Evolutionary conservation across 2,113 vertebrate species (phyloP), one percentile per base, ranked within the genome.

Genomic region (Verasper variegatus): DNA sequence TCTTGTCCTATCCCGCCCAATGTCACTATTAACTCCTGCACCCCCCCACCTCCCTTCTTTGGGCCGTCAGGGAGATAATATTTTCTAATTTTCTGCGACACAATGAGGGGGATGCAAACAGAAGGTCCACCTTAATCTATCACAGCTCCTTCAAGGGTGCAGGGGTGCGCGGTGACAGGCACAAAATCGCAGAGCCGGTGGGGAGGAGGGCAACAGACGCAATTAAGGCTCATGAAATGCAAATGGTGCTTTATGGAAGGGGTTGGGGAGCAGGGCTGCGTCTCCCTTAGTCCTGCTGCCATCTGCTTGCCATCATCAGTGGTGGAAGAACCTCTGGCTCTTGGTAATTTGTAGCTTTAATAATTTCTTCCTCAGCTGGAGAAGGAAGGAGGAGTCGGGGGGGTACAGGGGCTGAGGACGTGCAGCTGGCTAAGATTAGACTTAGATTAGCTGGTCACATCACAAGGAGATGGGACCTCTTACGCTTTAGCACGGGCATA

Each of bases 141-240:
- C 96, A 96, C 91, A 83, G 90, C 94, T 94, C 91, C 90, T 88
- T 93, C 87, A 71, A 80, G 89, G 84, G 54, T 58, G 66, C 63
- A 23, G 63, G 81, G 87, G 63, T 66, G 77, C 69, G 40, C 73
- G 1, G 82, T 90, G 91, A 91, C 85, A 91, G 81, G 71, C 88
- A 87, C 86, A 75, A 87, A 87, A 89, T 92, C 75, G 74, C 49
- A 55, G 78, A 79, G 90, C 86, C 82, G 79, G 85, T 88, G 88
- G 91, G 90, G 92, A 82, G 79, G 90, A 94, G 93, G 94, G 94
- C 94, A 94, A 93, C 88, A 95, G 95, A 97, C 92, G 92, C 94
- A 94, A 93, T 94, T 96, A 96, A 95, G 89, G 91, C 95, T 98
- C 96, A 98, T 98, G 97, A 97, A 98, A 98, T 97, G 96, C 96